Evolutionary conservation across 1,140 invertebrate genomes (phyloP).

Genomic region (Sycophaga agraensis): DNA sequence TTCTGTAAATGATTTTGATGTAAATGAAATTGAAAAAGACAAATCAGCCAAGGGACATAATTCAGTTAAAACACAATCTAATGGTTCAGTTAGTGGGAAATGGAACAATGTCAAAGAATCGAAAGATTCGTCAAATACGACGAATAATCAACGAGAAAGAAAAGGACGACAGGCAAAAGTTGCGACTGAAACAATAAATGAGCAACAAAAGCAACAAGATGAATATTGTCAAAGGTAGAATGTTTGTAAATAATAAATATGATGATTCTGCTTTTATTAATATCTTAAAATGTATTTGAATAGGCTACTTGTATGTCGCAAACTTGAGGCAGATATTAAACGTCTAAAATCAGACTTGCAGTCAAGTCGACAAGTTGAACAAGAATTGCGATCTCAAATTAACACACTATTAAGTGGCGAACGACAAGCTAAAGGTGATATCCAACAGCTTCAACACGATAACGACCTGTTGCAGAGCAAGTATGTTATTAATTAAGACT

Average conservation of each 20-base stretch:
- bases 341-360: conserved; percentile 78
- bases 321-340: conserved; percentile 74
- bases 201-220: conserved; percentile 64
- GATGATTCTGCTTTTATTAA: background rate
- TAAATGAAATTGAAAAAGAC: conserved; percentile 61
- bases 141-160: conserved; percentile 64
- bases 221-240: conserved; percentile 64
- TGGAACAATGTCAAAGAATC: conserved; percentile 59
- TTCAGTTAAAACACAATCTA: conserved; percentile 52
- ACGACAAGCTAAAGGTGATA: conserved; percentile 72
- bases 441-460: conserved; percentile 77
- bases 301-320: conserved; percentile 57
- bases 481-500: conserved; percentile 52
- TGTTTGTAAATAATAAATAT: conserved; percentile 5
- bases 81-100: conserved; percentile 50
- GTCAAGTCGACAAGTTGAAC: conserved; percentile 75
- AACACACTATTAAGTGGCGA: conserved; percentile 65
- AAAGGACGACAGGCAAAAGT: conserved; percentile 59
- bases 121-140: conserved; percentile 54
- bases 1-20: conserved; percentile 62
- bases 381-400: conserved; percentile 81
- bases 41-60: conserved; percentile 55
- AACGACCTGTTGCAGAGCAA: conserved; percentile 80
- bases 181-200: conserved; percentile 57
- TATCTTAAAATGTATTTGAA: conserved; percentile 30